phyloP scores from a whole-genome alignment of 2,797 vertebrate genomes.

The Sebastiscus albofasciatus region DNA sequence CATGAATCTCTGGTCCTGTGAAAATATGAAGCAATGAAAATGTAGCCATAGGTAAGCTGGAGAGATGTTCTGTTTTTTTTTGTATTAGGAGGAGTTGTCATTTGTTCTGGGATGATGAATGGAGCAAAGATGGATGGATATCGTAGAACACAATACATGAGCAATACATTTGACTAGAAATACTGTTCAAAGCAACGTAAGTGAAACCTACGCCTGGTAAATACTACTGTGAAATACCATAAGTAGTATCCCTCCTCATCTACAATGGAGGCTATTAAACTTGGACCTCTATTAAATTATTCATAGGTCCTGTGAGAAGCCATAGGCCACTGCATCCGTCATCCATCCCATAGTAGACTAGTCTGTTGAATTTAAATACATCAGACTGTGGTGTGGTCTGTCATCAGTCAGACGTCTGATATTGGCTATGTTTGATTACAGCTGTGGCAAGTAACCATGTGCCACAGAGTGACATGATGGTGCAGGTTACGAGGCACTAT shows the following conservation, averaged over 20 bases:
- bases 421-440: slow-evolving; percentile 34
- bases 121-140: neutral
- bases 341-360: slow-evolving; percentile 67
- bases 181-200: neutral
- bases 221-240: slow-evolving; percentile 18
- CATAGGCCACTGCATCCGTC: slow-evolving; percentile 77
- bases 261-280: slow-evolving; percentile 68
- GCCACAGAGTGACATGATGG: neutral
- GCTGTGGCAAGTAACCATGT: neutral
- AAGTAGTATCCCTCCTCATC: slow-evolving; percentile 11
- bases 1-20: slow-evolving; percentile 33
- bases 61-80: neutral
- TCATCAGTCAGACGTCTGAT: slow-evolving; percentile 57
- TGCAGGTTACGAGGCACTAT: neutral
- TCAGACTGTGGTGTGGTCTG: slow-evolving; percentile 49
- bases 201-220: slow-evolving; percentile 24
- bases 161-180: neutral
- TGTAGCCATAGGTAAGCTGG: neutral
- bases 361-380: slow-evolving; percentile 77
- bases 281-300: slow-evolving; percentile 71
- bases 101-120: neutral
- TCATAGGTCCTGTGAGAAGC: slow-evolving; percentile 70
- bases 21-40: slow-evolving; percentile 36
- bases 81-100: neutral
- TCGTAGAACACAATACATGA: neutral